Evolutionary conservation across 2,113 vertebrate genomes (phyloP), one percentile per base, ranked within the genome.

Genomic region (Campylorhamphus procurvoides): DNA sequence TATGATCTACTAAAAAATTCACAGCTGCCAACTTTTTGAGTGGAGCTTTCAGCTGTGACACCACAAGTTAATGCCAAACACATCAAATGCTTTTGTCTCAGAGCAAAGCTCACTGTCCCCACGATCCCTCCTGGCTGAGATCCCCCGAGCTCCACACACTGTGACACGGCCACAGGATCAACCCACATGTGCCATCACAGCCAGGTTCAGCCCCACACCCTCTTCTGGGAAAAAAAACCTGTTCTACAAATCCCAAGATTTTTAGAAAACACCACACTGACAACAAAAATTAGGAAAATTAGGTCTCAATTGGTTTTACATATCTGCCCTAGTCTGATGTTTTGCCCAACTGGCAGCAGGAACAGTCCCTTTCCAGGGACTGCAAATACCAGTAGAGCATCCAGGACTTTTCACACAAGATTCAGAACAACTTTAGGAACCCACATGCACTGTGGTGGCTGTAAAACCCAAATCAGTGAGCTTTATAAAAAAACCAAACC

Each of bases 1-100:
- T 96, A 73, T 8, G 13, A 84, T 86, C 88, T 84, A 74, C 96
- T 93, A 49, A 88, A 96, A 95, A 82, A 89, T 84, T 89, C 82
- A 88, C 76, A 89, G 80, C 74, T 46, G 90, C 58, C 90, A 88
- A 88, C 59, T 76, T 89, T 73, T 35, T 85, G 86, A 88, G 87
- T 12, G 62, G 89, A 69, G 75, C 40, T 87, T 86, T 25, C 40
- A 47, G 83, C 80, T 85, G 84, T 89, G 95, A 95, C 89, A 52
- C 84, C 62, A 9, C 15, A 20, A 96, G 81, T 85, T 87, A 92
- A 52, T 1, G 18, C 62, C 88, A 69, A 87, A 97, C 92, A 5
- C 76, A 23, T 19, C 2, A 53, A 62, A 12, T 16, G 77, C 60
- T 75, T 72, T 19, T 92, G 94, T 72, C 47, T 78, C 7, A 33